Percentiles rank a stretch among this genome's conserved stretches.
These are phyloP conservation scores for Narcine bancroftii DNA, from an alignment of 2,113 vertebrate species.

Conservation along the genomic window DNA sequence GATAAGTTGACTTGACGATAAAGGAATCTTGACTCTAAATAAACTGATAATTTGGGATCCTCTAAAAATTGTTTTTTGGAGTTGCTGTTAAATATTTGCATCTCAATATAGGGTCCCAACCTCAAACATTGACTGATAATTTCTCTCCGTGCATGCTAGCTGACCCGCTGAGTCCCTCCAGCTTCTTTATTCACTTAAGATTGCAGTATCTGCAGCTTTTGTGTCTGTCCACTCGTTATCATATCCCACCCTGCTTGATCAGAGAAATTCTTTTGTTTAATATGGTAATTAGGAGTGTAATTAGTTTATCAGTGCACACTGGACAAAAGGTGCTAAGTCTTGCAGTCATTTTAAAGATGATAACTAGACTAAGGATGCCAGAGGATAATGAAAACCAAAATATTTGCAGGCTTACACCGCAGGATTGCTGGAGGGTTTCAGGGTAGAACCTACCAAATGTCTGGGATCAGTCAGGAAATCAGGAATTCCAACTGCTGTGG, in stretches of 20 bases:
- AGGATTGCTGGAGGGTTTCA: slow-evolving; percentile 39
- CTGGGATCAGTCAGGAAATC: neutral
- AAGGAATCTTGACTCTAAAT: no score
- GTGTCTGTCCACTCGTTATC: no score
- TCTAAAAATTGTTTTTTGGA: neutral
- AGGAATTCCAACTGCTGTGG: neutral
- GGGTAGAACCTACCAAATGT: neutral
- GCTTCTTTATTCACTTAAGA: no score
- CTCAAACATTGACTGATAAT: no score
- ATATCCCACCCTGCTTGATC: neutral
- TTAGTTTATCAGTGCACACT: neutral
- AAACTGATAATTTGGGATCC: neutral
- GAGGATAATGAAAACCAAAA: neutral
- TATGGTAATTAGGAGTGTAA: neutral
- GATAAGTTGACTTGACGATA: no score
- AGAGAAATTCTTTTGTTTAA: neutral
- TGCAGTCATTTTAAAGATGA: neutral
- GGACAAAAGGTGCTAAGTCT: no score
- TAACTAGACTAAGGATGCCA: slow-evolving; percentile 30
- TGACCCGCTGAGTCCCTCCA: no score
- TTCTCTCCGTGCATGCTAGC: no score
- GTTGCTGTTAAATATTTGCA: no score
- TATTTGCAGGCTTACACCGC: slow-evolving; percentile 34
- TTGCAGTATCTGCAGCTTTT: no score
- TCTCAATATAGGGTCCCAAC: no score